phyloP scores from a whole-genome alignment of 2,888 invertebrate species.

The Xylocampa areola region DNA sequence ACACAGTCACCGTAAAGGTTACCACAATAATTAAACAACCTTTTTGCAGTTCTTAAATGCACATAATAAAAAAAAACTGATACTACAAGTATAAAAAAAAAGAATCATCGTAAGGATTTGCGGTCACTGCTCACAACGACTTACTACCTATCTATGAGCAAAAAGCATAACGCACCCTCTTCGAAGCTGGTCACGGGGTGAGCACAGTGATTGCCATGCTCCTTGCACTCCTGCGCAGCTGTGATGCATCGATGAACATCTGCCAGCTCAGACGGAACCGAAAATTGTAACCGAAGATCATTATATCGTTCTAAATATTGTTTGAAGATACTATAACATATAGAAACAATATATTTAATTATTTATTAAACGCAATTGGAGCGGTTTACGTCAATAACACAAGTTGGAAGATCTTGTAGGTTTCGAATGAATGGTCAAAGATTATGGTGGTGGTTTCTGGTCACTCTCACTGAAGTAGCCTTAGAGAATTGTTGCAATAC shows the following conservation, averaged over 20 bases:
- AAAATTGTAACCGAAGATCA: slow-evolving; percentile 35
- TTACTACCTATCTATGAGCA: slow-evolving; percentile 39
- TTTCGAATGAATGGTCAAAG: too few relatives aligned
- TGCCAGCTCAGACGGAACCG: slow-evolving; percentile 40
- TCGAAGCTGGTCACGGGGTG: slow-evolving; percentile 68
- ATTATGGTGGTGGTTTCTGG: too few relatives aligned
- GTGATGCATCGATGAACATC: slow-evolving; percentile 63
- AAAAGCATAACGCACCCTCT: slow-evolving; percentile 73
- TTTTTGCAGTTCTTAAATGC: slow-evolving; percentile 12
- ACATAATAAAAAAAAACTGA: slow-evolving; percentile 4
- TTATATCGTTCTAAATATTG: slow-evolving; percentile 35
- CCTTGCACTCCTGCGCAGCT: slow-evolving; percentile 55
- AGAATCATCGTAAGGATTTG: slow-evolving; percentile 60
- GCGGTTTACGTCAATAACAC: too few relatives aligned
- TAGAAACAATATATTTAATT: too few relatives aligned
- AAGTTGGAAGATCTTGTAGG: too few relatives aligned
- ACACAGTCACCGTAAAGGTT: slow-evolving; percentile 30
- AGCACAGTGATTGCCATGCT: slow-evolving; percentile 70
- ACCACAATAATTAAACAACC: slow-evolving; percentile 6
- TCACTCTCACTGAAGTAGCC: too few relatives aligned
- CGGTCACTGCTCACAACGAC: slow-evolving; percentile 65
- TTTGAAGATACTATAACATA: background rate
- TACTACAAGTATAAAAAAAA: slow-evolving; percentile 32
- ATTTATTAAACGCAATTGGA: too few relatives aligned
- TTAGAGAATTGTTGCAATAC: too few relatives aligned